Conservation (phyloP, 2,888 invertebrate genomes). For the Lypha dubia region DNA sequence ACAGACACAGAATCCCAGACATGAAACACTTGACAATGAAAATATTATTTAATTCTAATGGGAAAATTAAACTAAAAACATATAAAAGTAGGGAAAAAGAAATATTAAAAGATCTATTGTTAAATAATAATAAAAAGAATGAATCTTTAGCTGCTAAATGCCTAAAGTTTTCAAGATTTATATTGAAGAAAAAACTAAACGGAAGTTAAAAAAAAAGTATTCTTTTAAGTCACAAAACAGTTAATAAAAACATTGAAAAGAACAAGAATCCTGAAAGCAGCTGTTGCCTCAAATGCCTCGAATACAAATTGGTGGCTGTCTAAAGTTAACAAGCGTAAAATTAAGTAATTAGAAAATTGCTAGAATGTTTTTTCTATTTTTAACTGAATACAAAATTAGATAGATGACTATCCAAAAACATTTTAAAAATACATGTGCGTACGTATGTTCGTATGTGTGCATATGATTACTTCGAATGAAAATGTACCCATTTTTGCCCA, state of each 20-base stretch:
- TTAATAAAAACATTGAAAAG: conserved; percentile 30
- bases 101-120: conserved; percentile 1
- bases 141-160: too few species aligned
- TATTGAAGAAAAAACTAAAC: conserved; percentile 44
- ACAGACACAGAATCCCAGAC: neutral
- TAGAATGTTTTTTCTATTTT: conserved; percentile 45
- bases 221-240: conserved; percentile 27
- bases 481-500: neutral
- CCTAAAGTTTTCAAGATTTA: conserved; percentile 38
- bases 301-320: conserved; percentile 10
- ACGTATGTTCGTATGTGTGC: neutral
- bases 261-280: conserved; percentile 17
- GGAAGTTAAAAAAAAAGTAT: conserved; percentile 53
- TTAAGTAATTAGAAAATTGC: conserved; percentile 74
- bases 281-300: conserved; percentile 41
- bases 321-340: conserved; percentile 75
- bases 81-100: conserved; percentile 26
- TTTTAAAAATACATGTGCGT: too few species aligned
- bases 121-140: conserved; percentile 28
- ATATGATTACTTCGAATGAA: conserved; percentile 50
- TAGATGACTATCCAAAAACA: conserved; percentile 34
- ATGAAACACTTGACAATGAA: conserved; percentile 39
- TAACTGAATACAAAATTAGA: neutral
- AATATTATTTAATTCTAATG: conserved; percentile 21
- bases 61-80: conserved; percentile 24